Conservation (phyloP, 1,140 invertebrate genomes). For the Drosophila ercepeae region DNA sequence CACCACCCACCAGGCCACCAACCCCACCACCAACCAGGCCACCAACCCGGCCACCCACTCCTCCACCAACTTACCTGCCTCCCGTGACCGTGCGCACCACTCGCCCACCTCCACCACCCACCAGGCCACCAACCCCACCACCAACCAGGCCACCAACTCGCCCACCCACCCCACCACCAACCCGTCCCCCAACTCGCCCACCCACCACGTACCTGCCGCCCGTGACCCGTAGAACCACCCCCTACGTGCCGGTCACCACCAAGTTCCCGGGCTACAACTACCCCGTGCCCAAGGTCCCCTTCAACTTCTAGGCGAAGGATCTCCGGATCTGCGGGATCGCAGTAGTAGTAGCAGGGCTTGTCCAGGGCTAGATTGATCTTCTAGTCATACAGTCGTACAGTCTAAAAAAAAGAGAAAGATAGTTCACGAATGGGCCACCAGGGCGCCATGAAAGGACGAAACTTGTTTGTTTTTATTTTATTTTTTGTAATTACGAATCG, state of each 20-base stretch:
- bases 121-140: slow-evolving; percentile 19
- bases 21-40: slow-evolving; percentile 34
- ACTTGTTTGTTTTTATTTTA: slow-evolving; percentile 70
- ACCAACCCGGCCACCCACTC: slow-evolving; percentile 45
- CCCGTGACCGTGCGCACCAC: slow-evolving; percentile 32
- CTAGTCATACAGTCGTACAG: slow-evolving; percentile 76
- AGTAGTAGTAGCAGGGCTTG: slow-evolving; percentile 71
- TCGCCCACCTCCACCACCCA: slow-evolving; percentile 41
- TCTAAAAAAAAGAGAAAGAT: slow-evolving; percentile 39
- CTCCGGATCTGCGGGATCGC: slow-evolving; percentile 68
- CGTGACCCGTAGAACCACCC: slow-evolving; percentile 45
- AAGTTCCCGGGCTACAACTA: slow-evolving; percentile 84
- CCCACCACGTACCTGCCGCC: slow-evolving; percentile 31
- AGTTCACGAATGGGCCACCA: slow-evolving; percentile 57
- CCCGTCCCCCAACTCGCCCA: slow-evolving; percentile 24
- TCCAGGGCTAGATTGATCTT: slow-evolving; percentile 83
- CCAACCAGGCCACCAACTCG: slow-evolving; percentile 32
- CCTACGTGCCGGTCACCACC: slow-evolving; percentile 63
- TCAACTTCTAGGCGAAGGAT: slow-evolving; percentile 74
- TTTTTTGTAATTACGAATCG: slow-evolving; percentile 70
- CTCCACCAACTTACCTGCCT: slow-evolving; percentile 44
- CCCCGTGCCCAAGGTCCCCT: slow-evolving; percentile 83
- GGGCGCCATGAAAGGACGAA: slow-evolving; percentile 58
- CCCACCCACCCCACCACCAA: slow-evolving; percentile 32
- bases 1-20: slow-evolving; percentile 10